Evolutionary conservation across 1,140 invertebrate species (phyloP).

Genomic region (Acyrthosiphon pisum): DNA sequence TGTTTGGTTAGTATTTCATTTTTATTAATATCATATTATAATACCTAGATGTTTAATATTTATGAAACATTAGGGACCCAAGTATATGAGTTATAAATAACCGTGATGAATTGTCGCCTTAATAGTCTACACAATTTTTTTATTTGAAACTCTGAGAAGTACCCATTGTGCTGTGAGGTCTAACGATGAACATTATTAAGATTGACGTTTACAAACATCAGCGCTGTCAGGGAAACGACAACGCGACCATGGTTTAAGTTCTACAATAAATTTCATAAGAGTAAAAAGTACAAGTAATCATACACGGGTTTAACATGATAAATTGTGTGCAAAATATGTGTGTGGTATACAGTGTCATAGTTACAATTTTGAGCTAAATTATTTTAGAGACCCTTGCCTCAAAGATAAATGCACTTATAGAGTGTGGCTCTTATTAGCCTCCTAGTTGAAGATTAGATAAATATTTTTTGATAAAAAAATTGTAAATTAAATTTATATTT

Average conservation of each 20-base stretch:
- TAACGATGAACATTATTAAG: constrained; percentile 9
- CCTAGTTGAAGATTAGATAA: too few species aligned
- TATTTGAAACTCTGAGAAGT: background rate
- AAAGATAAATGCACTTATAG: background rate
- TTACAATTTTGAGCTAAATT: background rate
- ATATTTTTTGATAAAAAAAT: background rate
- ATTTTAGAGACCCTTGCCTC: background rate
- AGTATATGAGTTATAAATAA: constrained; percentile 6
- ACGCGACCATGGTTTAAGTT: background rate
- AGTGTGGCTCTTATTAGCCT: background rate
- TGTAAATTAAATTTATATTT: background rate
- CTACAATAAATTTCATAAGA: background rate
- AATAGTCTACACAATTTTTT: background rate
- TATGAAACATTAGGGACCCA: background rate
- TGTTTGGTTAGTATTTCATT: background rate
- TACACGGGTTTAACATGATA: background rate
- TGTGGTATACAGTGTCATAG: background rate
- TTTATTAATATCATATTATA: background rate
- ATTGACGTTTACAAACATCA: background rate
- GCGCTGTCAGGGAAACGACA: background rate
- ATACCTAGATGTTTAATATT: background rate
- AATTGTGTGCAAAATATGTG: background rate
- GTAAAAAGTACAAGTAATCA: constrained; percentile 3
- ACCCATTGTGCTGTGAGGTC: background rate
- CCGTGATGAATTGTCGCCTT: background rate